Evolutionary conservation across 2,113 vertebrate genomes (phyloP).

Genomic region (Hiodon tergisus): DNA sequence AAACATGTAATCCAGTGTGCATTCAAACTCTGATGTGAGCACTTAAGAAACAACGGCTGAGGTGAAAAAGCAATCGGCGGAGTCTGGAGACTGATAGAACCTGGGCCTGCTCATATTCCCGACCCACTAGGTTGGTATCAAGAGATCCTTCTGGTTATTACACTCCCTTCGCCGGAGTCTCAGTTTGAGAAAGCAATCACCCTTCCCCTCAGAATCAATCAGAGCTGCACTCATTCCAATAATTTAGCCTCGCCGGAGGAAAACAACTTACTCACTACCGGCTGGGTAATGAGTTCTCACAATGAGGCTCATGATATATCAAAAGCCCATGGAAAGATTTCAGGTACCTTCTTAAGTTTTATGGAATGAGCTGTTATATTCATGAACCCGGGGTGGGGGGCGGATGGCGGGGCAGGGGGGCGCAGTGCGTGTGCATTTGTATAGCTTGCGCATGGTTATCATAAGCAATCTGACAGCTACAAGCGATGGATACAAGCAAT

Average conservation of each 20-base stretch:
- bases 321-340: slow-evolving; percentile 22
- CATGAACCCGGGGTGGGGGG: slow-evolving; percentile 2
- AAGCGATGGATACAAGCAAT: neutral
- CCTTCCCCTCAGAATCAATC: slow-evolving; percentile 45
- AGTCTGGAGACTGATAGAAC: neutral
- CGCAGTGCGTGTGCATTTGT: neutral
- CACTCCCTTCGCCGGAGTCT: slow-evolving; percentile 32
- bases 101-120: neutral
- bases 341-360: slow-evolving; percentile 25
- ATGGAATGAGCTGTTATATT: slow-evolving; percentile 23
- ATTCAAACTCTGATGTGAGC: neutral
- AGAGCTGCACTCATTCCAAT: slow-evolving; percentile 35
- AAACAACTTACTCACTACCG: slow-evolving; percentile 26
- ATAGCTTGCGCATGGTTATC: neutral
- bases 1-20: neutral
- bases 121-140: slow-evolving; percentile 19
- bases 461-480: neutral
- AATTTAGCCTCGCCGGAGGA: slow-evolving; percentile 34
- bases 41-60: slow-evolving; percentile 7
- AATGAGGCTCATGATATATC: slow-evolving; percentile 39
- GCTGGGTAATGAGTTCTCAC: slow-evolving; percentile 38
- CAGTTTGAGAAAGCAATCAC: slow-evolving; percentile 48
- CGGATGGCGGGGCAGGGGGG: neutral
- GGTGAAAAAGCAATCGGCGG: neutral
- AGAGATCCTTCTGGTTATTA: slow-evolving; percentile 41